Evolutionary conservation across 30 jellyfish, hydroid and myxozoan genomes (phyloP).

Genomic region (Pelagia noctiluca): DNA sequence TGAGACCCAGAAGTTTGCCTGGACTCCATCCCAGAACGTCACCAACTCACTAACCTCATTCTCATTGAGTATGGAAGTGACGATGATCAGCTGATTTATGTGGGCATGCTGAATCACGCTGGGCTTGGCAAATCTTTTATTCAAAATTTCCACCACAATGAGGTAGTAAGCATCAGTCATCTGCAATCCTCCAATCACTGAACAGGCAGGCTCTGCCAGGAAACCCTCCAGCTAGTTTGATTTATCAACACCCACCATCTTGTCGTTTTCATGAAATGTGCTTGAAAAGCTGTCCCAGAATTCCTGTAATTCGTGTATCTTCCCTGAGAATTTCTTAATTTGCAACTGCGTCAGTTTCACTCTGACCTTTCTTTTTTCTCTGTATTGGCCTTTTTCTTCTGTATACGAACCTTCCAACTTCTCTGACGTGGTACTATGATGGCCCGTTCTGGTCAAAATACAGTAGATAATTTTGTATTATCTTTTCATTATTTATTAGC

Average conservation of each 20-base stretch:
- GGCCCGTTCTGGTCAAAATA: no score
- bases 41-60: neutral
- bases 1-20: neutral
- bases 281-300: slow-evolving; percentile 42
- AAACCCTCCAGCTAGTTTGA: slow-evolving; percentile 27
- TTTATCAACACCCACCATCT: slow-evolving; percentile 45
- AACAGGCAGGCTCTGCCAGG: slow-evolving; percentile 22
- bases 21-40: neutral
- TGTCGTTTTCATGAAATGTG: slow-evolving; percentile 40
- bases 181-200: slow-evolving; percentile 32
- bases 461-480: no score
- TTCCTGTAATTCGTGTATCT: slow-evolving; percentile 31
- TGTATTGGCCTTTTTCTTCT: neutral
- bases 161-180: slow-evolving; percentile 32
- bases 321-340: slow-evolving; percentile 26
- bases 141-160: slow-evolving; percentile 2
- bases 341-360: slow-evolving; percentile 50
- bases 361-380: slow-evolving; percentile 12
- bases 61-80: neutral
- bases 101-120: neutral
- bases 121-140: neutral
- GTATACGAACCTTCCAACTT: neutral
- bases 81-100: neutral
- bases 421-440: neutral
- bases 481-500: no score